Evolutionary conservation across 2,797 vertebrate species (phyloP).

Genomic region (Diglossa cyanea): DNA sequence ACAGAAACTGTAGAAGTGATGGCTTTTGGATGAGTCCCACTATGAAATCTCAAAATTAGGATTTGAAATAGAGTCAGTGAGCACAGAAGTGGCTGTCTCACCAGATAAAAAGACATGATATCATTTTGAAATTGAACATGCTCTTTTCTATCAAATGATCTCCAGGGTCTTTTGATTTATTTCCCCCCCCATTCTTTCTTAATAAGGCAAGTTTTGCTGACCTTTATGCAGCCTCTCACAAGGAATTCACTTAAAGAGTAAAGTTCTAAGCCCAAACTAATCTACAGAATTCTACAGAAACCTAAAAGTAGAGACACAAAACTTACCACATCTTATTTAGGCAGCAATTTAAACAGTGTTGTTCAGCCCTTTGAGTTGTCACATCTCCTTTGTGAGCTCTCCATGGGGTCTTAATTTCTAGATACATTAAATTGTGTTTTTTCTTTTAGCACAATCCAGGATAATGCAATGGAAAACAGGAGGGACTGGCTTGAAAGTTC

Average conservation of each 20-base stretch:
- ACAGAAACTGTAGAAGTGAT: neutral
- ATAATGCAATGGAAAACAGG: constrained; percentile 14
- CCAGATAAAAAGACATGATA: neutral
- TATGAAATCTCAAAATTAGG: neutral
- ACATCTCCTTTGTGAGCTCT: neutral
- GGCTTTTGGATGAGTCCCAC: neutral
- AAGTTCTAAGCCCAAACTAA: neutral
- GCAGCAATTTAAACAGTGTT: neutral
- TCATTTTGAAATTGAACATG: neutral
- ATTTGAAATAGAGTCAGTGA: neutral
- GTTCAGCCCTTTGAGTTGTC: neutral
- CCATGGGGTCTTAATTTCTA: neutral
- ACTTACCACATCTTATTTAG: neutral
- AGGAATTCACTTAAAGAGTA: neutral
- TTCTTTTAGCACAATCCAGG: neutral
- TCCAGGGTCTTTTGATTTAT: neutral
- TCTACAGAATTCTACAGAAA: neutral
- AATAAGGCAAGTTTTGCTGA: neutral
- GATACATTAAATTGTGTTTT: neutral
- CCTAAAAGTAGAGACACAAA: neutral
- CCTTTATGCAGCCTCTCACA: neutral
- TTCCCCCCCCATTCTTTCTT: neutral
- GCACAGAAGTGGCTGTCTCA: neutral
- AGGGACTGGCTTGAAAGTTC: constrained; percentile 2
- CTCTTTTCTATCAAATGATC: neutral